Evolutionary conservation across 2,888 invertebrate species (phyloP).

Genomic region (Hirtodrosophila duncani): DNA sequence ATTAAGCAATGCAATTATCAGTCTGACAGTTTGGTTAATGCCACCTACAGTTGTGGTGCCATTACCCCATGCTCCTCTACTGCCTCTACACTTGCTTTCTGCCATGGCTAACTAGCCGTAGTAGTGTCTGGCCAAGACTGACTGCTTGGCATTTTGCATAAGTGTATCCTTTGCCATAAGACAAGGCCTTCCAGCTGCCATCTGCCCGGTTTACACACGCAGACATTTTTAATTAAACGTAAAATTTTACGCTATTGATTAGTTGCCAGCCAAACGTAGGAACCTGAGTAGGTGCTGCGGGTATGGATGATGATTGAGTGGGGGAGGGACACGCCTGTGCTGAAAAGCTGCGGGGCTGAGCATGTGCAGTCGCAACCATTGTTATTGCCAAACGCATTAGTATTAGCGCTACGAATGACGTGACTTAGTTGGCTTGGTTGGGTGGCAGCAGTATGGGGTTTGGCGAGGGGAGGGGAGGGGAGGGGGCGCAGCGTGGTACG

Average conservation of each 20-base stretch:
- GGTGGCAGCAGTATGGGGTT: slow-evolving; percentile 5
- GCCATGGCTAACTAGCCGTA: slow-evolving; percentile 27
- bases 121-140: slow-evolving; percentile 5
- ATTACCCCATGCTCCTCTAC: too few relatives aligned
- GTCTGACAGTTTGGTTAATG: slow-evolving; percentile 63
- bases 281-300: slow-evolving; percentile 15
- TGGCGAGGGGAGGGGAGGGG: neutral
- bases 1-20: slow-evolving; percentile 68
- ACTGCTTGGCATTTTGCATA: slow-evolving; percentile 23
- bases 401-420: slow-evolving; percentile 63
- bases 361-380: slow-evolving; percentile 54
- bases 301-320: neutral
- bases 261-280: slow-evolving; percentile 44
- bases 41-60: slow-evolving; percentile 19
- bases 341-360: slow-evolving; percentile 1
- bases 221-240: slow-evolving; percentile 71
- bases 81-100: too few relatives aligned
- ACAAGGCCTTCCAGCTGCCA: slow-evolving; percentile 30
- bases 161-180: slow-evolving; percentile 20
- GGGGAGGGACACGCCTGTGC: too few relatives aligned
- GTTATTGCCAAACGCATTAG: slow-evolving; percentile 69
- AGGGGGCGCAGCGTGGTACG: neutral
- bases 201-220: slow-evolving; percentile 65
- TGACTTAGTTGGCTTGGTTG: too few relatives aligned
- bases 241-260: slow-evolving; percentile 66